Base-by-base conservation (phyloP, 2,888 invertebrate genomes). In the Platycheirus rosarum region DNA sequence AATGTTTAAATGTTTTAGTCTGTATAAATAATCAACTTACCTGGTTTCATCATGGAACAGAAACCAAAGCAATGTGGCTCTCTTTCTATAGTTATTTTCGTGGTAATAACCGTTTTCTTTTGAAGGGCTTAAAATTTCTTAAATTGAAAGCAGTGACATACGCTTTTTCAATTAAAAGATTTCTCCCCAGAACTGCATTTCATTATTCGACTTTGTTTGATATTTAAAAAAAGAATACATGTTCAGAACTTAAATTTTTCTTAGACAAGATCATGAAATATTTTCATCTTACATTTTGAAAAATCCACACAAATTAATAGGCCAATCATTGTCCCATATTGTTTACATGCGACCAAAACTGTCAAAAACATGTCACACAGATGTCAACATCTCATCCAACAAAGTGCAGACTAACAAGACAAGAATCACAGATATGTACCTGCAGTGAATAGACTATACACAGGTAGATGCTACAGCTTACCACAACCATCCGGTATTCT, bases 401-500 rank as follows among this genome's bases (percentile, higher is more conserved):
- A 70, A 70, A 66, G 60, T 68, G 35, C 57, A 42, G 32, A 32
- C 29, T 26, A 13, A 48, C 62, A 55, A 20, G 37, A 53, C 32
- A 29, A 44, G 40, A 57, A 5, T 40, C 23, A 26, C 14, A 57
- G 40, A 23, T 23, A 53, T n/a, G 3, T 13, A 13, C 29, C 11
- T 13, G 7, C 9, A 8, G 23, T 1, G 13, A 40, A 20, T 8
- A 37, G 37, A 37, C 8, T 55, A 7, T 35, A 55, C 20, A n/a
- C 53, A 66, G 53, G 51, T 63, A 68, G 77, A 51, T 14, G 37
- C 70, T 49, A 8, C 46, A 40, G n/a, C 18, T 18, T 46, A 66
- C 29, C 48, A 70, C 55, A 40, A 62, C 57, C 80, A 82, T 77
- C 82, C 77, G 82, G 77, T 71, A 73, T 77, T 82, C 82, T 82